A percentile compares a stretch with the other conserved stretches of the same genome.
These are phyloP conservation scores for Dinoponera quadriceps DNA, from an alignment of 1,140 invertebrate genomes.

Conservation along the genomic window DNA sequence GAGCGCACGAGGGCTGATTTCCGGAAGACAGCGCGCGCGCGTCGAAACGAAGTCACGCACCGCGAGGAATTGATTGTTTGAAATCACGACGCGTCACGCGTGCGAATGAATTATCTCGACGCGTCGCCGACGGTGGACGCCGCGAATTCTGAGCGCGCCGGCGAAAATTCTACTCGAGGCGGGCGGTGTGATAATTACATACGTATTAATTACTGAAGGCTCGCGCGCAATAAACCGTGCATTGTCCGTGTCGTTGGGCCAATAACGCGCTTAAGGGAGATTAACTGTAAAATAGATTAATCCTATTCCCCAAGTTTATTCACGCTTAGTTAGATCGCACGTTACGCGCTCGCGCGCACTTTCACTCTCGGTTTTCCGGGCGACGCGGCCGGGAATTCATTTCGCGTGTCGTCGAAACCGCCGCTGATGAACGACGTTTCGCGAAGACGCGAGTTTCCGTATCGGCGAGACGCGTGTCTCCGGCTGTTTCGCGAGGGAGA, in stretches of 20 bases:
- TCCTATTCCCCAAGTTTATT: not conserved
- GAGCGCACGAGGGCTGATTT: not conserved
- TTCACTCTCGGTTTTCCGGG: not conserved
- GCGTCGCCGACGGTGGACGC: too few relatives aligned
- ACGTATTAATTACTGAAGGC: slow-evolving; percentile 26
- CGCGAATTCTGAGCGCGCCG: not conserved
- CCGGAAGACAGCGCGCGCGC: not conserved
- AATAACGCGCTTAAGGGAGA: slow-evolving; percentile 17
- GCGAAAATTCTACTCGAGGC: slow-evolving; percentile 9
- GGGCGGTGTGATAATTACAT: slow-evolving; percentile 18
- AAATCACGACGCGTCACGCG: not conserved
- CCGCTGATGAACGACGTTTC: not conserved
- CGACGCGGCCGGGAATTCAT: not conserved
- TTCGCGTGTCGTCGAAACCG: not conserved
- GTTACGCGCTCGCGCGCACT: not conserved
- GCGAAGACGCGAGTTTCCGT: not conserved
- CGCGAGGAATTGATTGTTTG: slow-evolving; percentile 1
- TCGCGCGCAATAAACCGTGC: not conserved
- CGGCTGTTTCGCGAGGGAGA: too few relatives aligned
- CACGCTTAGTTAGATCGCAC: not conserved
- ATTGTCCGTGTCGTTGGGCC: not conserved
- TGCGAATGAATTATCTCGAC: not conserved
- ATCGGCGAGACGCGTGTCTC: not conserved
- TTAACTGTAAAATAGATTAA: not conserved
- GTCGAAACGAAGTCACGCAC: not conserved